Evolutionary conservation across 2,888 invertebrate genomes (phyloP).

Genomic region (Hyposoter didymator): DNA sequence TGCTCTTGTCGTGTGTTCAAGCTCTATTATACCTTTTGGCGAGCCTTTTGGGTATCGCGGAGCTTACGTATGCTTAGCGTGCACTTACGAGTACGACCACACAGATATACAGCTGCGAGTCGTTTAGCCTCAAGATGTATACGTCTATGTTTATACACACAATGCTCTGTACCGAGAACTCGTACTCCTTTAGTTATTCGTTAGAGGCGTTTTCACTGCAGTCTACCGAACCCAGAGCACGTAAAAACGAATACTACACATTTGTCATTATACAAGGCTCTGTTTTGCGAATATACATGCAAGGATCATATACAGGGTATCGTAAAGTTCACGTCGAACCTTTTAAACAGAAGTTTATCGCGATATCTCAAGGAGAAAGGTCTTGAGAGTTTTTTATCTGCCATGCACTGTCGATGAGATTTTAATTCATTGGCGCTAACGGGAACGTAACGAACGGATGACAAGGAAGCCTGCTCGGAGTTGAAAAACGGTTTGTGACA

Average conservation of each 20-base stretch:
- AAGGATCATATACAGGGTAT: background rate
- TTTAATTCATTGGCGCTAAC: background rate
- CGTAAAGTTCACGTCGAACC: background rate
- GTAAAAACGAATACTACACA: slow-evolving; percentile 45
- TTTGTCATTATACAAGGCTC: background rate
- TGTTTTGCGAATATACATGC: background rate
- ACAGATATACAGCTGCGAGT: slow-evolving; percentile 8
- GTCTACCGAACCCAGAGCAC: slow-evolving; percentile 26
- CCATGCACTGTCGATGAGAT: background rate
- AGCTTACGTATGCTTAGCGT: slow-evolving; percentile 60
- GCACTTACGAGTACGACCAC: slow-evolving; percentile 46
- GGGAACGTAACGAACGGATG: background rate
- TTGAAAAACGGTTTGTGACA: background rate
- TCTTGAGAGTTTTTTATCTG: background rate
- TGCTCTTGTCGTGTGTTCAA: slow-evolving; percentile 13
- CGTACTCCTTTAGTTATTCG: slow-evolving; percentile 6
- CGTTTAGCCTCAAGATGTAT: slow-evolving; percentile 33
- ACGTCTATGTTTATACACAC: slow-evolving; percentile 8
- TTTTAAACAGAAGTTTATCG: background rate
- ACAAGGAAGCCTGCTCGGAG: background rate
- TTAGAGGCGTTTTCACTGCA: slow-evolving; percentile 21
- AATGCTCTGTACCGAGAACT: slow-evolving; percentile 18
- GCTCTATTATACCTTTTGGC: slow-evolving; percentile 28
- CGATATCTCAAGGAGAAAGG: background rate
- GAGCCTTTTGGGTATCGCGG: slow-evolving; percentile 23